phyloP scores from a whole-genome alignment of 1,140 invertebrate genomes.

The Zaprionus ghesquierei region DNA sequence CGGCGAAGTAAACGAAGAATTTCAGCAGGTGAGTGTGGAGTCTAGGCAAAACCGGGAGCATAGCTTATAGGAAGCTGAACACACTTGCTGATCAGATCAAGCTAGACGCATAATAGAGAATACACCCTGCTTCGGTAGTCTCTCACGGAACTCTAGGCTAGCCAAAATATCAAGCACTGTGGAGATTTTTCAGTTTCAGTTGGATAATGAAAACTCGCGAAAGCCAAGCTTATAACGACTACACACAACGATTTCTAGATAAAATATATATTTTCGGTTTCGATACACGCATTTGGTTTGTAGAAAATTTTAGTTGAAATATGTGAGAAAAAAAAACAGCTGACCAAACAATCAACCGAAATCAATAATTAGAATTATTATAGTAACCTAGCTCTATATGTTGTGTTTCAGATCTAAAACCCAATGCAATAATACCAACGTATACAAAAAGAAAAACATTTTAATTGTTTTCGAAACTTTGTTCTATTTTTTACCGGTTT shows the following conservation, averaged over 20 bases:
- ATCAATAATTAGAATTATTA: slow-evolving; percentile 11
- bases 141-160: slow-evolving; percentile 26
- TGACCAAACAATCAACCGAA: slow-evolving; percentile 56
- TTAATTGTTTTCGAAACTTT: slow-evolving; percentile 9
- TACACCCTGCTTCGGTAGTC: neutral
- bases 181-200: slow-evolving; percentile 37
- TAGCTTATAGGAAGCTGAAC: neutral
- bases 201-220: slow-evolving; percentile 59
- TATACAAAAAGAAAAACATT: neutral
- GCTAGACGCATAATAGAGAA: neutral
- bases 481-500: neutral
- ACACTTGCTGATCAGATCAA: neutral
- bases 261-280: slow-evolving; percentile 23
- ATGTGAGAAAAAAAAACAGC: slow-evolving; percentile 13
- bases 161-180: slow-evolving; percentile 26
- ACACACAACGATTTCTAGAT: slow-evolving; percentile 50
- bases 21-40: slow-evolving; percentile 32
- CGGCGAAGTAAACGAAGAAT: slow-evolving; percentile 21
- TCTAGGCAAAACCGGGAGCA: neutral
- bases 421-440: neutral
- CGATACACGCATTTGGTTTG: neutral
- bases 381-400: neutral
- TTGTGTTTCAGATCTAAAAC: slow-evolving; percentile 7
- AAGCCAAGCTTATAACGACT: slow-evolving; percentile 70
- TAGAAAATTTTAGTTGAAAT: slow-evolving; percentile 37